A percentile compares a stretch with the other conserved stretches of the same genome.
phyloP scores from a whole-genome alignment of 1,140 invertebrate species.

The Lucilia sericata region DNA sequence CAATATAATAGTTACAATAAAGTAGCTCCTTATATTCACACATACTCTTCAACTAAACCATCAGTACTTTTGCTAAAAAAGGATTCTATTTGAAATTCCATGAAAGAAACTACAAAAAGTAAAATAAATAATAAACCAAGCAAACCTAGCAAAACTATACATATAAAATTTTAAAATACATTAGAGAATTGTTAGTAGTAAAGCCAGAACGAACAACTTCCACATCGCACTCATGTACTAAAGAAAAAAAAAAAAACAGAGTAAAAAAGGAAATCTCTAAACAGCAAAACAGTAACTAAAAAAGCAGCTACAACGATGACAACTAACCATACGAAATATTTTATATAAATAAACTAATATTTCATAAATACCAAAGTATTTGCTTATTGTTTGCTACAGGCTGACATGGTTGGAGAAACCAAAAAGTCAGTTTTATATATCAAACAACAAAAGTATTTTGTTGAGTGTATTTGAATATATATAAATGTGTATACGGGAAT shows the following conservation, averaged over 20 bases:
- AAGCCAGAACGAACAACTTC: not conserved
- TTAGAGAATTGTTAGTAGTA: not conserved
- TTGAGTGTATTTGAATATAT: constrained; percentile 11
- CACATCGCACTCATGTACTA: not conserved
- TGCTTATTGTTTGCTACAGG: not conserved
- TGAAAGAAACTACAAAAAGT: not conserved
- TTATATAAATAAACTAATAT: constrained; percentile 25
- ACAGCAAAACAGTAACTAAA: not conserved
- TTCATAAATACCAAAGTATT: constrained; percentile 15
- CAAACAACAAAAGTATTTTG: not conserved
- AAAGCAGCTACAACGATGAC: constrained; percentile 27
- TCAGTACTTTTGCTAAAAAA: not conserved
- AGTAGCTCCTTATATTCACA: not conserved
- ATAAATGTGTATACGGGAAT: constrained; percentile 22
- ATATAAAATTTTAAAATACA: constrained; percentile 12
- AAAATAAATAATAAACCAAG: not conserved
- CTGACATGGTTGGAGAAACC: not conserved
- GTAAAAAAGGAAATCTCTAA: not conserved
- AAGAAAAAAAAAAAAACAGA: not conserved
- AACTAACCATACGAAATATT: not conserved
- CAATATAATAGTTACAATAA: not conserved
- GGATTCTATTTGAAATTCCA: not conserved
- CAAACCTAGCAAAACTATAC: not conserved
- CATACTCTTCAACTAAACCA: not conserved
- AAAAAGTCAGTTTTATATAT: too few species aligned